Percentiles rank a stretch among this genome's conserved stretches.
Evolutionary conservation across 1,140 invertebrate species (phyloP).

Genomic region (Solen grandis): DNA sequence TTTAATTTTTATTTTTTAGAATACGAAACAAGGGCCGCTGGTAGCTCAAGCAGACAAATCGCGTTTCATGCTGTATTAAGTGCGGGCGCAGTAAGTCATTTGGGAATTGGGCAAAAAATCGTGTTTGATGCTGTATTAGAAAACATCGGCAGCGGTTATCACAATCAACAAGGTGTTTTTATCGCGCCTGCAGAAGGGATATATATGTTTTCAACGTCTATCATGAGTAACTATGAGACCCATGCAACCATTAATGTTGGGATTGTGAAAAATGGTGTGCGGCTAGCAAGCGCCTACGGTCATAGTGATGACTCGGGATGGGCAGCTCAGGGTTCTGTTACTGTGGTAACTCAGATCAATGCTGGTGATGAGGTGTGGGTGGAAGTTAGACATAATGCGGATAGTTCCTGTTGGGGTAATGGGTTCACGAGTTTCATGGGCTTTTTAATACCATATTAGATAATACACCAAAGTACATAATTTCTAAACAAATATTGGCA

Average conservation of each 20-base stretch:
- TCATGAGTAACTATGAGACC: not conserved
- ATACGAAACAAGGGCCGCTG: too few relatives aligned
- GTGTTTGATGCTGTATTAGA: constrained; percentile 4
- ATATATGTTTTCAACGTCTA: constrained; percentile 26
- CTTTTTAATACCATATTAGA: constrained; percentile 5
- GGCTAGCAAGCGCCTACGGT: not conserved
- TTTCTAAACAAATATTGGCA: too few relatives aligned
- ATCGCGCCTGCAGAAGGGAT: not conserved
- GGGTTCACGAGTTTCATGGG: constrained; percentile 3
- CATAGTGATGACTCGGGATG: too few relatives aligned
- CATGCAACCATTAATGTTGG: constrained; percentile 13
- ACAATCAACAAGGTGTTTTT: constrained; percentile 13
- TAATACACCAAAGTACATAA: too few relatives aligned
- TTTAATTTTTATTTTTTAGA: too few relatives aligned
- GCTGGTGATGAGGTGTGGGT: constrained; percentile 24
- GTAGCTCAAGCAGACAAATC: too few relatives aligned
- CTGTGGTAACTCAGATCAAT: not conserved
- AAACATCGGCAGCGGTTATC: constrained; percentile 12
- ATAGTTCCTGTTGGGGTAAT: not conserved
- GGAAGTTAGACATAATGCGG: not conserved
- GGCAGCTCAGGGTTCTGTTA: not conserved
- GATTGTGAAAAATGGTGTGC: constrained; percentile 12
- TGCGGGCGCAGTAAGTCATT: not conserved
- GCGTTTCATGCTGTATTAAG: constrained; percentile 4
- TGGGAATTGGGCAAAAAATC: constrained; percentile 6